phyloP scores from a whole-genome alignment of 1,140 invertebrate genomes.

The Tetramorium simillimum region DNA sequence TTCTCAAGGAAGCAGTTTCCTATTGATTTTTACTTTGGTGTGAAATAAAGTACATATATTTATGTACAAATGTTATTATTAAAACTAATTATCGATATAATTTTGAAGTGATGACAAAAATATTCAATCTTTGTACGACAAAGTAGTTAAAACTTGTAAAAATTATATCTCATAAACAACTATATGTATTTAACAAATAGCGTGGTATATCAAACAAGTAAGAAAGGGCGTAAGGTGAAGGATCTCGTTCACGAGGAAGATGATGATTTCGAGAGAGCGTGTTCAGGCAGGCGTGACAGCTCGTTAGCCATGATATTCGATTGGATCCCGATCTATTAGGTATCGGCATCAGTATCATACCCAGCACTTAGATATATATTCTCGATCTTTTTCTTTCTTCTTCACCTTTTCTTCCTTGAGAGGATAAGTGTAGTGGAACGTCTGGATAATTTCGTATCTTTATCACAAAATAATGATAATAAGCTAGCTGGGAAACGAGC shows the following conservation, averaged over 20 bases:
- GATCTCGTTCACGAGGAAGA: conserved; percentile 63
- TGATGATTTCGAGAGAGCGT: conserved; percentile 70
- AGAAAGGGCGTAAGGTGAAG: conserved; percentile 55
- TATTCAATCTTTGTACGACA: not conserved
- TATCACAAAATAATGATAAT: conserved; percentile 79
- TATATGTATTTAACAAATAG: conserved; percentile 33
- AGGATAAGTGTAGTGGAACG: conserved; percentile 71
- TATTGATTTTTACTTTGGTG: not conserved
- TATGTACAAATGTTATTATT: not conserved
- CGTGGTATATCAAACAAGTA: not conserved
- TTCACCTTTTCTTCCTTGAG: conserved; percentile 57
- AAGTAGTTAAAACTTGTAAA: not conserved
- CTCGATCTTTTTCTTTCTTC: conserved; percentile 21
- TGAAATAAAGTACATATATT: not conserved
- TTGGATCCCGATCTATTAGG: conserved; percentile 77
- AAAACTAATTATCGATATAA: not conserved
- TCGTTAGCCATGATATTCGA: conserved; percentile 78
- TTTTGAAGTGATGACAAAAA: not conserved
- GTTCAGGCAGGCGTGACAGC: conserved; percentile 77
- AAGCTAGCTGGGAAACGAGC: conserved; percentile 62
- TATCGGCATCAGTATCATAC: conserved; percentile 73
- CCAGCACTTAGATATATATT: conserved; percentile 68
- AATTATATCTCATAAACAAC: conserved; percentile 13
- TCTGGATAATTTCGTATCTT: conserved; percentile 74
- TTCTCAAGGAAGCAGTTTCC: not conserved